Evolutionary conservation across 2,888 invertebrate species (phyloP).

Genomic region (Quadriops clusia): DNA sequence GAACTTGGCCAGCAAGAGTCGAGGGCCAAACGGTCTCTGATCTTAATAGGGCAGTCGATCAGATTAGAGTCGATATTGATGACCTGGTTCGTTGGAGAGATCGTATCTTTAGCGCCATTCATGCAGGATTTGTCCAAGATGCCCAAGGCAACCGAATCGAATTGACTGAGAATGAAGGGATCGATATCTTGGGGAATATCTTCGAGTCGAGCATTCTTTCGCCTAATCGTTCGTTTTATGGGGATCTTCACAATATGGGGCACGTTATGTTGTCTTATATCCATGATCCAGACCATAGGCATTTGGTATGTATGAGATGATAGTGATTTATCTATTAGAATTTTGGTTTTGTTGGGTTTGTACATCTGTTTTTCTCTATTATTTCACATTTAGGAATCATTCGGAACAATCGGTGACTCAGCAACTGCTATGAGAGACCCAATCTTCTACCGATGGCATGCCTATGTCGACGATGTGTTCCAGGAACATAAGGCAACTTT

Average conservation of each 20-base stretch:
- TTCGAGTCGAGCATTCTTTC: conserved; percentile 62
- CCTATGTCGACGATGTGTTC: conserved; percentile 68
- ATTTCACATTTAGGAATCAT: conserved; percentile 61
- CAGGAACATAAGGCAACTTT: conserved; percentile 60
- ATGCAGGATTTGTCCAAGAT: conserved; percentile 46
- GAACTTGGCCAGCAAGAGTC: conserved; percentile 64
- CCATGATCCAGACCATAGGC: conserved; percentile 71
- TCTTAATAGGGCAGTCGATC: conserved; percentile 55
- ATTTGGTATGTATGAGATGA: conserved; percentile 41
- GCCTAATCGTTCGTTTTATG: conserved; percentile 58
- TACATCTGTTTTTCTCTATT: conserved; percentile 3
- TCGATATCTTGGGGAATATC: conserved; percentile 68
- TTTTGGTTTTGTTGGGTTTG: conserved; percentile 1
- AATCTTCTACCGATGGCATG: conserved; percentile 76
- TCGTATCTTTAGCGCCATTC: conserved; percentile 59
- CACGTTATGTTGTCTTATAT: conserved; percentile 65
- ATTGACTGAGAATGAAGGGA: conserved; percentile 57
- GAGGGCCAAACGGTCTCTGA: conserved; percentile 44
- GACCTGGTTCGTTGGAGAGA: conserved; percentile 67
- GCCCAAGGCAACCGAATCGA: conserved; percentile 46
- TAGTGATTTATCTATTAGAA: neutral
- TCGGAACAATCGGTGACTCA: conserved; percentile 73
- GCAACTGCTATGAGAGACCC: conserved; percentile 82
- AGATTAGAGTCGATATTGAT: conserved; percentile 53
- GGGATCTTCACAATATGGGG: conserved; percentile 73